Evolutionary conservation across 1,140 invertebrate genomes (phyloP).

Genomic region (Drosophila ohnishii): DNA sequence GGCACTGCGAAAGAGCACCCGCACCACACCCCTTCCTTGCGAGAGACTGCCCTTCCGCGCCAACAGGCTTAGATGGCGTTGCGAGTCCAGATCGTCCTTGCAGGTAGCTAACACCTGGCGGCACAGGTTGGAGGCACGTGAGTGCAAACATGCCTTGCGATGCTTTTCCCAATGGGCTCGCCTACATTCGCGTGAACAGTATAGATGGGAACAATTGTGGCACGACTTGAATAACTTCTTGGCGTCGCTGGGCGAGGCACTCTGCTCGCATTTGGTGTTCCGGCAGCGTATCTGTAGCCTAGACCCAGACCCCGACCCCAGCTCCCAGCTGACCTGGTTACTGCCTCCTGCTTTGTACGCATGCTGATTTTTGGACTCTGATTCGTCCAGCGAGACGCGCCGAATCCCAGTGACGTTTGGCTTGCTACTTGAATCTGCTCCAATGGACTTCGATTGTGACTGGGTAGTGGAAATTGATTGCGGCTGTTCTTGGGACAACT

Average conservation of each 20-base stretch:
- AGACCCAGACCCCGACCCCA: conserved; percentile 56
- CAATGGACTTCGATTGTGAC: conserved; percentile 23
- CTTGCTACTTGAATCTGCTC: background rate
- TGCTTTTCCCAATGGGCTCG: conserved; percentile 95
- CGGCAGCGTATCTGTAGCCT: conserved; percentile 88
- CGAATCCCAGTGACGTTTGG: conserved; percentile 46
- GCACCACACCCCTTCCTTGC: conserved; percentile 95
- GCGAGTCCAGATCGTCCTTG: conserved; percentile 91
- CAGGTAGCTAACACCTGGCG: conserved; percentile 93
- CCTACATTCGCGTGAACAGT: conserved; percentile 93
- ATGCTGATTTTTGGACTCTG: conserved; percentile 16
- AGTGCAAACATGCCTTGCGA: conserved; percentile 94
- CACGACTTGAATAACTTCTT: conserved; percentile 92
- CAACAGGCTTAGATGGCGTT: conserved; percentile 90
- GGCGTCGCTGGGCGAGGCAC: conserved; percentile 87
- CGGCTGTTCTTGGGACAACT: conserved; percentile 23
- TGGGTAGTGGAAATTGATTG: conserved; percentile 14
- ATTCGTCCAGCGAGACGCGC: conserved; percentile 74
- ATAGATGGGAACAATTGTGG: conserved; percentile 95
- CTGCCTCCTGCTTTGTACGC: conserved; percentile 26
- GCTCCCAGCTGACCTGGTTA: conserved; percentile 41
- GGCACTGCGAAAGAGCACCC: conserved; percentile 93
- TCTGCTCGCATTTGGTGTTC: conserved; percentile 89
- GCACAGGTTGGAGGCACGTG: conserved; percentile 92
- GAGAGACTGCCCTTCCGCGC: conserved; percentile 91